Percentiles rank a stretch among this genome's conserved stretches.
Evolutionary conservation across 2,888 invertebrate species (phyloP).

Genomic region (Sarcophaga subvicina): DNA sequence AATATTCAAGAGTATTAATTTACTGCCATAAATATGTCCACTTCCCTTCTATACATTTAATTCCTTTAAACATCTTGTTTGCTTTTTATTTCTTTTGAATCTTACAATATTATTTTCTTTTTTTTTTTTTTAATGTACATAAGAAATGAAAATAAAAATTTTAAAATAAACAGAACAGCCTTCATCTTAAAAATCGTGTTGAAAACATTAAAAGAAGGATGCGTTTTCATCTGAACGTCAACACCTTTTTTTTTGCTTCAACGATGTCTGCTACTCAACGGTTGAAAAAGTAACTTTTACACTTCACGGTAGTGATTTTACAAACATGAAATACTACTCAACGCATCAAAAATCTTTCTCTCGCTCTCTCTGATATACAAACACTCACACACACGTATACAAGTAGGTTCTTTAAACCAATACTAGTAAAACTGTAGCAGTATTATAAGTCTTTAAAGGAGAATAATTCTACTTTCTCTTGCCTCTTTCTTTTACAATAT

Average conservation of each 20-base stretch:
- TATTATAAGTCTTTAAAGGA: too few relatives aligned
- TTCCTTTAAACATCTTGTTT: background rate
- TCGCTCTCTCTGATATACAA: constrained; percentile 14
- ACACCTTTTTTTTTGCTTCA: constrained; percentile 34
- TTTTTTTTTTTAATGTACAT: too few relatives aligned
- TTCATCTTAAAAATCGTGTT: too few relatives aligned
- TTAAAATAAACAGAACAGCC: background rate
- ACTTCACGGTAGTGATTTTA: constrained; percentile 9
- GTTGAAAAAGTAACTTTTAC: constrained; percentile 1
- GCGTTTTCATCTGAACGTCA: constrained; percentile 46
- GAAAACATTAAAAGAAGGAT: constrained; percentile 12
- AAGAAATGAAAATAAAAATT: background rate
- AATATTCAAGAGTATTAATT: too few relatives aligned
- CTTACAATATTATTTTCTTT: constrained; percentile 33
- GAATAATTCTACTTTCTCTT: too few relatives aligned
- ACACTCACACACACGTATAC: background rate
- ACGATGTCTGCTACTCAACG: background rate
- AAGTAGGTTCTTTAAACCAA: background rate
- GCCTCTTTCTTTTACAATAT: too few relatives aligned
- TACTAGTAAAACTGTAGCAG: background rate
- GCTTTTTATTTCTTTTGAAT: background rate
- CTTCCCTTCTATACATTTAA: too few relatives aligned
- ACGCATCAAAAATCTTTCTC: background rate
- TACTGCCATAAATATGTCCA: too few relatives aligned
- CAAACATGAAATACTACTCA: constrained; percentile 10